These are phyloP conservation scores for Allygus modestus DNA, from an alignment of 2,888 invertebrate genomes.

Conservation along the genomic window DNA sequence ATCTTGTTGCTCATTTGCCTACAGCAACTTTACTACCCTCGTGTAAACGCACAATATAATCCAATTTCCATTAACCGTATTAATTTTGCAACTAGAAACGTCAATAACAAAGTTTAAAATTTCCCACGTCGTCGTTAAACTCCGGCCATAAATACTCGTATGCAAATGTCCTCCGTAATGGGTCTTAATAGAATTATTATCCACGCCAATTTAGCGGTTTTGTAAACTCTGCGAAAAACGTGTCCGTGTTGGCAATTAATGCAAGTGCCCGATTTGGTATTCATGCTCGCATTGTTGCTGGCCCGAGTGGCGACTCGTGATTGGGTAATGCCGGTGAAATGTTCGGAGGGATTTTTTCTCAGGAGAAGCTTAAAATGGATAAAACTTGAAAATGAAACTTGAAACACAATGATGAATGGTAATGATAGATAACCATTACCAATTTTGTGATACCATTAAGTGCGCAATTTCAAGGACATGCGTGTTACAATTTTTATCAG, in stretches of 20 bases:
- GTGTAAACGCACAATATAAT: background rate
- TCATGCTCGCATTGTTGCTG: background rate
- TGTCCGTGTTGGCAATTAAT: background rate
- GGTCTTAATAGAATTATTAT: slow-evolving; percentile 28
- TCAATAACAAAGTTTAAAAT: background rate
- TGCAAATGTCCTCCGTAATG: slow-evolving; percentile 11
- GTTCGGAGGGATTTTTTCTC: too few relatives aligned
- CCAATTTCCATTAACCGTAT: background rate
- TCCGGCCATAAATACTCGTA: slow-evolving; percentile 5
- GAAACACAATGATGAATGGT: too few relatives aligned
- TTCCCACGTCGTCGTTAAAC: slow-evolving; percentile 19
- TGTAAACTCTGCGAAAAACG: slow-evolving; percentile 47
- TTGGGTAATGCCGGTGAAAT: too few relatives aligned
- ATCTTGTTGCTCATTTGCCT: slow-evolving; percentile 24
- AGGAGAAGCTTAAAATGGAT: too few relatives aligned
- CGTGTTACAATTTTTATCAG: too few relatives aligned
- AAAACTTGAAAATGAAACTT: too few relatives aligned
- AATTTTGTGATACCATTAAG: too few relatives aligned
- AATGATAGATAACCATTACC: too few relatives aligned
- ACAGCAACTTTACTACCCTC: background rate
- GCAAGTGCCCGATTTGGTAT: slow-evolving; percentile 15
- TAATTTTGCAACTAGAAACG: background rate
- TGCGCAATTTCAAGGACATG: too few relatives aligned
- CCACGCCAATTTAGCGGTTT: slow-evolving; percentile 40
- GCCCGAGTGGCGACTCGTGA: background rate